Base-by-base conservation (phyloP, 2,888 invertebrate species). In the Xylota sylvarum region DNA sequence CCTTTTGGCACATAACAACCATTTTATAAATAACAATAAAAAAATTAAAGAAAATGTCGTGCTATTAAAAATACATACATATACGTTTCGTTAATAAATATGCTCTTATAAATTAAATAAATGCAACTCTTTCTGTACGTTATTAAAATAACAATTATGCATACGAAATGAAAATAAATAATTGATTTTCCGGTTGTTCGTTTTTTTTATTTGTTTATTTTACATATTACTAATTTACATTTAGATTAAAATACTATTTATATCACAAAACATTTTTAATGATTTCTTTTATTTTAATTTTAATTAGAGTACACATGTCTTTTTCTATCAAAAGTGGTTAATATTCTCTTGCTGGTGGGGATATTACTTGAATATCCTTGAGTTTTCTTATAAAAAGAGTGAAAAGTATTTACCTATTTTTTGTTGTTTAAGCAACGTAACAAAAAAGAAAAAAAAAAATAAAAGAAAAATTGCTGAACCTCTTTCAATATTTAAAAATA, bases 231-330 rank as follows among this genome's bases (percentile, higher is more conserved):
- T 79, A 83, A 78, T 81, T 83, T 79, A 87, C 83, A 82, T 82
- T 78, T 82, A 82, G 74, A 83, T 78, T 87, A 83, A 83, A 88
- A 88, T 88, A 88, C 88, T 88, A 88, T 88, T 88, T 88, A 88
- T 88, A 88, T 88, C 88, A 88, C 88, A 88, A 88, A 88, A 88
- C 82, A 85, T 88, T 85, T 82, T 88, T 81, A 81, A 87, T 83
- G 74, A 79, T 87, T 87, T 77, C 48, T 58, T 72, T 64, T 74
- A 73, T 73, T 50, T 80, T 58, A 17, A 52, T 76, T 52, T 60
- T 69, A 27, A 77, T 73, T 64, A 50, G 67, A 69, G 58, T 87
- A 80, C 58, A 85, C 55, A 74, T 72, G 64, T 46, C 23, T 43
- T 62, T 55, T 55, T 35, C 35, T 62, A 70, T 64, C 46, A 79